Evolutionary conservation across 2,113 vertebrate species (phyloP), one percentile per base, ranked within the genome.

Genomic region (Gulo gulo): DNA sequence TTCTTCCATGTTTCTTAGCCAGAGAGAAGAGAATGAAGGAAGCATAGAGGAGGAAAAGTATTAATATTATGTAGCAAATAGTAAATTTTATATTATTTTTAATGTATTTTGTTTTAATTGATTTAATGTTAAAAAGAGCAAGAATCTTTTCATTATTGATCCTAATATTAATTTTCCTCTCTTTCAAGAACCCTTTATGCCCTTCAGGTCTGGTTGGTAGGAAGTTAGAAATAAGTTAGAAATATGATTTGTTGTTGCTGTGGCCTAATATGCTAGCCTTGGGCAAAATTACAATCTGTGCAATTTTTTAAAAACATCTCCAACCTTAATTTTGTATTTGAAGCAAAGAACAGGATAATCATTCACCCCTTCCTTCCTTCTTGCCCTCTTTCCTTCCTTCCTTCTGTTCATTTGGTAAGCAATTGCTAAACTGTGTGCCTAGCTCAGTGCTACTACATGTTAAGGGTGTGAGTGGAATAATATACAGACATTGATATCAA

Each of bases 151-250:
- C 23, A 85, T 67, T 96, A 74, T 95, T 88, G 89, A 83, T 84
- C 26, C 52, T 87, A 65, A 86, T 24, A 63, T 4, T 96, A 52
- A 90, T 93, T 90, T 88, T 23, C 36, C 13, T 85, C 21, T 94
- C 84, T 39, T 86, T 16, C 5, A 39, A 85, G 63, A 92, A 69
- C 8, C 21, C 20, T 86, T 18, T 87, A 55, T 55, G 50, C 67
- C 39, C n/a, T 96, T 95, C 96, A 74, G 39, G 23, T 95, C 79
- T 88, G 39, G 88, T 88, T 83, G 65, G 12, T 61, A n/a, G n/a
- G n/a, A 91, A 79, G 39, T 93, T 97, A 94, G 84, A 97, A 96
- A 84, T 63, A 91, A 79, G 39, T 93, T 97, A 94, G 84, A 97
- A 96, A 84, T 63, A 61, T 47, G 82, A 31, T 88, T 95, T 84